Evolutionary conservation across 2,888 invertebrate species (phyloP).

Genomic region (Hyles lineata): DNA sequence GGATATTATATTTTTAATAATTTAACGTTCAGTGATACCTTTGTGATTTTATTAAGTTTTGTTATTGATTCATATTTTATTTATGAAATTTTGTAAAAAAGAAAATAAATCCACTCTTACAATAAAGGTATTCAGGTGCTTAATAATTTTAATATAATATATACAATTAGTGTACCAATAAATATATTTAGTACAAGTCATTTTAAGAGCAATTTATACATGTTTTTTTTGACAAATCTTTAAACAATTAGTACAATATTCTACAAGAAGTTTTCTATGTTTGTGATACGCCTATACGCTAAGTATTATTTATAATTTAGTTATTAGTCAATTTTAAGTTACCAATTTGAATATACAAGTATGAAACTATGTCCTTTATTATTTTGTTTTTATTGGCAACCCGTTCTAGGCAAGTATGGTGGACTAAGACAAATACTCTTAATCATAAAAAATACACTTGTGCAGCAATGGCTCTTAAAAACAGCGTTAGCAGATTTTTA

Average conservation of each 20-base stretch:
- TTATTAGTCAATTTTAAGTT: background rate
- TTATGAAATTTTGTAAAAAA: background rate
- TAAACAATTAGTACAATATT: background rate
- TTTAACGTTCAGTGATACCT: background rate
- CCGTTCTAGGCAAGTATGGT: too few species aligned
- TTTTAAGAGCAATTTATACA: background rate
- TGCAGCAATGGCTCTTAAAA: too few species aligned
- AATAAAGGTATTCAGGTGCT: too few species aligned
- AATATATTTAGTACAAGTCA: background rate
- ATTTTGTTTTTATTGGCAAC: too few species aligned
- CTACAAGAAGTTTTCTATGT: background rate
- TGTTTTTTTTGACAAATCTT: background rate
- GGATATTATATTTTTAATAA: too few species aligned
- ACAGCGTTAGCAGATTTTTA: too few species aligned
- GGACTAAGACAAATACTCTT: too few species aligned
- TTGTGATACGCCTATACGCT: background rate
- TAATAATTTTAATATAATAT: background rate
- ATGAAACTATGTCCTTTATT: too few species aligned
- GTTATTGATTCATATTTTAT: background rate
- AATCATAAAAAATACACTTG: too few species aligned
- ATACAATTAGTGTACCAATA: background rate
- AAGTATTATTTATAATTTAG: slow-evolving; percentile 14
- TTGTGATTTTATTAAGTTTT: background rate
- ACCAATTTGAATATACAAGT: background rate
- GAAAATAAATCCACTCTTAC: background rate